A percentile compares a stretch with the other conserved stretches of the same genome.
Evolutionary conservation across 2,888 invertebrate species (phyloP).

Genomic region (Epirrhoe tristata): DNA sequence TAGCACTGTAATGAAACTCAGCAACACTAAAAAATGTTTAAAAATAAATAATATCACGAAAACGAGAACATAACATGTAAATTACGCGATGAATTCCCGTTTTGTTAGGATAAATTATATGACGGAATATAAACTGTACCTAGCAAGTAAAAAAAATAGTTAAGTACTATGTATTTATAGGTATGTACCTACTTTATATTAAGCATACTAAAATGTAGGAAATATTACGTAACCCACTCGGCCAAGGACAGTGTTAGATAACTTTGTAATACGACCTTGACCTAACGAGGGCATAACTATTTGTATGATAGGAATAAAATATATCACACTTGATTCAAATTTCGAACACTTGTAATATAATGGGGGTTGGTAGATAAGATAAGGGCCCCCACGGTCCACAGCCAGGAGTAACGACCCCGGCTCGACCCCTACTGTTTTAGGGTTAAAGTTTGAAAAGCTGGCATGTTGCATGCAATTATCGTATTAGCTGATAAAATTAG

Average conservation of each 20-base stretch:
- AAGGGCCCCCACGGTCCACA: constrained; percentile 75
- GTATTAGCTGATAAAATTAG: constrained; percentile 1
- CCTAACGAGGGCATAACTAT: background rate
- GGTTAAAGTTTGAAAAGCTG: constrained; percentile 25
- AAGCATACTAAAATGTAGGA: no score
- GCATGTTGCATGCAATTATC: constrained; percentile 2
- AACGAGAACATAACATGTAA: no score
- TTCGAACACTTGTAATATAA: constrained; percentile 24
- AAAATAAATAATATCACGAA: no score
- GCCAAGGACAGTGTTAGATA: background rate
- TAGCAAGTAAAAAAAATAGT: no score
- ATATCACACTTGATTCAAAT: constrained; percentile 22
- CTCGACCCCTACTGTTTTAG: constrained; percentile 23
- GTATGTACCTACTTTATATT: no score
- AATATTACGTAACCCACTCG: no score
- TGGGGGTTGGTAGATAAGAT: constrained; percentile 55
- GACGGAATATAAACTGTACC: no score
- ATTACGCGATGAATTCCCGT: no score
- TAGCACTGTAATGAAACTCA: constrained; percentile 50
- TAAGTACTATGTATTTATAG: no score
- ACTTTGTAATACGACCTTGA: background rate
- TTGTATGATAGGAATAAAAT: constrained; percentile 12
- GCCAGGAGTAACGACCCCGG: constrained; percentile 41
- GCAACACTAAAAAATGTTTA: background rate
- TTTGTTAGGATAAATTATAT: no score